Conservation (phyloP, 2,797 vertebrate genomes). For the Acanthurus leucopareius region DNA sequence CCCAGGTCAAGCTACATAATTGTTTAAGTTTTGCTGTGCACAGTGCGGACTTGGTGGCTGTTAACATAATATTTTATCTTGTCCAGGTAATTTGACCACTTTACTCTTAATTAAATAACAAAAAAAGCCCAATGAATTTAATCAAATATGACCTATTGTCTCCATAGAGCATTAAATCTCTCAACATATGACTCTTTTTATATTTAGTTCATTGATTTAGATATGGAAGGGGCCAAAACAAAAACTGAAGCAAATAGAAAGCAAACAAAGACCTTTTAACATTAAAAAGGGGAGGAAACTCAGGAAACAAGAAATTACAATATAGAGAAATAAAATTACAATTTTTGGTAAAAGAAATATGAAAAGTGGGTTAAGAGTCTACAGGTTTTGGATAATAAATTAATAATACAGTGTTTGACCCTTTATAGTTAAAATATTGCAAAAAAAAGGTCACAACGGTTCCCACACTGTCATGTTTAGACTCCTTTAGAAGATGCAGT, state of each 20-base stretch:
- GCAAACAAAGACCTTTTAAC: too few relatives aligned
- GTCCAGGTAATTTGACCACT: neutral
- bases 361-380: too few relatives aligned
- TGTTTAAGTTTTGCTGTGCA: constrained; percentile 28
- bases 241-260: neutral
- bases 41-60: neutral
- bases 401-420: too few relatives aligned
- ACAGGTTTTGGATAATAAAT: too few relatives aligned
- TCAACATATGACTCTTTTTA: neutral
- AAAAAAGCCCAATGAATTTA: neutral
- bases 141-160: neutral
- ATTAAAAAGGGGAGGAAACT: too few relatives aligned
- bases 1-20: constrained; percentile 17
- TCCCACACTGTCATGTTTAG: too few relatives aligned
- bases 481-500: too few relatives aligned
- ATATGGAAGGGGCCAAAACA: neutral
- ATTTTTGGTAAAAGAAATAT: too few relatives aligned
- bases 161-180: neutral
- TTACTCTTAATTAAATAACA: neutral
- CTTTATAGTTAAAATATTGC: too few relatives aligned
- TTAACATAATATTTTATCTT: neutral
- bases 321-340: too few relatives aligned
- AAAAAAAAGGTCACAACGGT: too few relatives aligned
- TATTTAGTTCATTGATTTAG: neutral
- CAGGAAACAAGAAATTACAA: too few relatives aligned